Evolutionary conservation across 2,797 vertebrate species (phyloP).

Genomic region (Morus bassanus): DNA sequence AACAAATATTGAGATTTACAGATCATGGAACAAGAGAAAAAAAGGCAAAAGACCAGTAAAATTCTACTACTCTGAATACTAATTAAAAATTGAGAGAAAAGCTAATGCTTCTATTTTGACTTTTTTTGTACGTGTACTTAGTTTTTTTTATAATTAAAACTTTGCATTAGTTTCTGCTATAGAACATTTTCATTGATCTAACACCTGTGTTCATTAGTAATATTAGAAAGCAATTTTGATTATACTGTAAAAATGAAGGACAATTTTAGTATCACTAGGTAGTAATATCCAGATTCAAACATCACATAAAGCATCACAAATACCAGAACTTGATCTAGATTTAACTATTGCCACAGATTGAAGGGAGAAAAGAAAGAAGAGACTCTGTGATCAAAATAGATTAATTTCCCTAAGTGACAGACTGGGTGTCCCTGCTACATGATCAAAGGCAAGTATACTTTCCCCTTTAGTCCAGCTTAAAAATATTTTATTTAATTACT

Average conservation of each 20-base stretch:
- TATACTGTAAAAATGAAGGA: not conserved
- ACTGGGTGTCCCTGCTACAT: not conserved
- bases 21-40: not conserved
- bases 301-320: not conserved
- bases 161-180: not conserved
- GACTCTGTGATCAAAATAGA: not conserved
- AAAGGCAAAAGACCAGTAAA: not conserved
- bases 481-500: not conserved
- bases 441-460: not conserved
- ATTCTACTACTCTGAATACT: not conserved
- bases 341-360: not conserved
- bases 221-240: not conserved
- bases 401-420: not conserved
- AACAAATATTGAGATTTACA: not conserved
- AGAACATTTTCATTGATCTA: not conserved
- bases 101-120: not conserved
- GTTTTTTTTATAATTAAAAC: not conserved
- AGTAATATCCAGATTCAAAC: not conserved
- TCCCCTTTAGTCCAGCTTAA: not conserved
- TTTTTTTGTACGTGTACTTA: not conserved
- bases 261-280: not conserved
- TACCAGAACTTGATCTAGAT: not conserved
- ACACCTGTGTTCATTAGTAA: not conserved
- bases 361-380: not conserved
- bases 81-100: not conserved